phyloP scores from a whole-genome alignment of 2,888 invertebrate species.

The Drosophila tripunctata region DNA sequence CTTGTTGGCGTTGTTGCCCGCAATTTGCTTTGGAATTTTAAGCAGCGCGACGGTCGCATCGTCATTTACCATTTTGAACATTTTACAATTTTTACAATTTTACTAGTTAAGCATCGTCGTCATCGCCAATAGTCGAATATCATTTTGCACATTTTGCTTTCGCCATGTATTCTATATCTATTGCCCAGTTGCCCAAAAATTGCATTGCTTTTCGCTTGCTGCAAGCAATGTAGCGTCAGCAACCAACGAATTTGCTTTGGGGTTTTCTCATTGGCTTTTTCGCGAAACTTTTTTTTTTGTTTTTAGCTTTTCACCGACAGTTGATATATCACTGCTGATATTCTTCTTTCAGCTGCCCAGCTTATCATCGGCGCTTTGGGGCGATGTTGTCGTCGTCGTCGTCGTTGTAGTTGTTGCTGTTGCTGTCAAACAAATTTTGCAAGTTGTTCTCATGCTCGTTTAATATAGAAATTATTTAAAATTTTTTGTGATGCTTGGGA shows the following conservation, averaged over 20 bases:
- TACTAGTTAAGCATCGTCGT: conserved; percentile 33
- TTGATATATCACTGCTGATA: conserved; percentile 79
- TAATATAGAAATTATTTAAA: conserved; percentile 80
- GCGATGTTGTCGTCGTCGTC: conserved; percentile 6
- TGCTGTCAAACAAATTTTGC: conserved; percentile 67
- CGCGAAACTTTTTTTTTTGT: no score
- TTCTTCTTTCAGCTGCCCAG: conserved; percentile 49
- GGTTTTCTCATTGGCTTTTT: conserved; percentile 1
- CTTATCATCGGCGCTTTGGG: conserved; percentile 58
- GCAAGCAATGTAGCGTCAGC: conserved; percentile 66
- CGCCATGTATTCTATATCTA: conserved; percentile 35
- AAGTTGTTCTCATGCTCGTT: conserved; percentile 68
- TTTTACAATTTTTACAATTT: conserved; percentile 30
- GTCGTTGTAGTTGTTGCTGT: background rate
- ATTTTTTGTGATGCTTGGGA: conserved; percentile 50
- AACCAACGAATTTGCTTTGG: conserved; percentile 33
- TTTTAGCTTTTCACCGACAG: conserved; percentile 16
- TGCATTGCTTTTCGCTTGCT: conserved; percentile 30
- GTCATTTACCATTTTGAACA: conserved; percentile 51
- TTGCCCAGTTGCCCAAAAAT: conserved; percentile 23
- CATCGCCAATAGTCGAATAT: conserved; percentile 59
- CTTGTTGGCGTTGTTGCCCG: conserved; percentile 58
- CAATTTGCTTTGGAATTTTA: conserved; percentile 82
- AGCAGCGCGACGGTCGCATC: conserved; percentile 70
- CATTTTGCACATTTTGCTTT: conserved; percentile 46